Evolutionary conservation across 2,888 invertebrate genomes (phyloP).

Genomic region (Crepidodera aurea): DNA sequence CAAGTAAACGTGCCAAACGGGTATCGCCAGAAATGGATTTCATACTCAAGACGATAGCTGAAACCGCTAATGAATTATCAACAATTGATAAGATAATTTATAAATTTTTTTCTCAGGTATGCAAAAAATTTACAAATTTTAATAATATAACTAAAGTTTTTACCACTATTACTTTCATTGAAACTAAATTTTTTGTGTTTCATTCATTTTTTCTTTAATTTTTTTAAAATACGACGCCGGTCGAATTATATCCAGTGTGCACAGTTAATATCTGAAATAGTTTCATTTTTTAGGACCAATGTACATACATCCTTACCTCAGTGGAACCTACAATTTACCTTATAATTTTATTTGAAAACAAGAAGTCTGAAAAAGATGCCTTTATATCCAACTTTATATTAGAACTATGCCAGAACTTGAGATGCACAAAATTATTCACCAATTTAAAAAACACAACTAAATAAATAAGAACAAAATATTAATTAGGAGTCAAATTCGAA

Average conservation of each 20-base stretch:
- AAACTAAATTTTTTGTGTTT: too few species aligned
- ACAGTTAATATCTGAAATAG: conserved; percentile 3
- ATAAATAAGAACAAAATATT: conserved; percentile 37
- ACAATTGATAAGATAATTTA: conserved; percentile 57
- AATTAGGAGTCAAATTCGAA: too few species aligned
- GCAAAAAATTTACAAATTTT: too few species aligned
- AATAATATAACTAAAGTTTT: too few species aligned
- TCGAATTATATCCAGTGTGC: too few species aligned
- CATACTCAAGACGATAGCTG: conserved; percentile 67
- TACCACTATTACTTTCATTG: too few species aligned
- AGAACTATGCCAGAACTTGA: conserved; percentile 67
- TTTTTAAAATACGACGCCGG: too few species aligned
- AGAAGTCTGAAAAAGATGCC: conserved; percentile 72
- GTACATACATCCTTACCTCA: conserved; percentile 69
- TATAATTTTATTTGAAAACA: conserved; percentile 70
- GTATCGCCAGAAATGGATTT: conserved; percentile 65
- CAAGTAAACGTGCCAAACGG: too few species aligned
- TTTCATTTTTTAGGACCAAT: conserved; percentile 61
- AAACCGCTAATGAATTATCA: conserved; percentile 57
- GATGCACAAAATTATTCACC: conserved; percentile 69
- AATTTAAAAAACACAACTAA: conserved; percentile 62
- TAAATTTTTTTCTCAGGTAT: conserved; percentile 64
- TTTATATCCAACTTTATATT: conserved; percentile 69
- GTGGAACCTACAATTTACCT: conserved; percentile 71
- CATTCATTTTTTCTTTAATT: too few species aligned